A percentile compares a stretch with the other conserved stretches of the same genome.
Conservation (phyloP, 2,113 vertebrate species). For the Scortum barcoo region DNA sequence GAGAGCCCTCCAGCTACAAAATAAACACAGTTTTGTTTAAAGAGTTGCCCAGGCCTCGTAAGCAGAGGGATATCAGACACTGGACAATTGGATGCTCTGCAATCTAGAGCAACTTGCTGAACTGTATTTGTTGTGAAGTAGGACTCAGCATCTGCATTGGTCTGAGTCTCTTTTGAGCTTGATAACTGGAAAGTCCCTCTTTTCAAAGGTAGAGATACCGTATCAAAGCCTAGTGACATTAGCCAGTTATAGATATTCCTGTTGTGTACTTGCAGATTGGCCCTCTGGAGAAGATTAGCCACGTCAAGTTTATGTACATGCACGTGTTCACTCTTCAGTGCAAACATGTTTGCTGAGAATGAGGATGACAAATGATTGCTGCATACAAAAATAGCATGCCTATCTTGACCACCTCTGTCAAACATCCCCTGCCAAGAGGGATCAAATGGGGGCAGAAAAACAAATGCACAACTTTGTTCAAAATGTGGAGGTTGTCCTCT, state of each 20-base stretch:
- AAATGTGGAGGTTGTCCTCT: conserved; percentile 33
- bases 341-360: conserved; percentile 45
- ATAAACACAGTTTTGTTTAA: conserved; percentile 84
- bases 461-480: conserved; percentile 76
- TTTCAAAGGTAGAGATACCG: conserved; percentile 68
- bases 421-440: conserved; percentile 58
- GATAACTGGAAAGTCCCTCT: conserved; percentile 61
- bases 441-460: conserved; percentile 84
- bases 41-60: conserved; percentile 72
- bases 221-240: conserved; percentile 76
- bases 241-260: conserved; percentile 81
- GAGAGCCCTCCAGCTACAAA: conserved; percentile 89
- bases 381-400: conserved; percentile 82
- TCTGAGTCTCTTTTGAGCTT: conserved; percentile 6
- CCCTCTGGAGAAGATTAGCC: conserved; percentile 83
- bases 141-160: conserved; percentile 64
- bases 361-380: conserved; percentile 67
- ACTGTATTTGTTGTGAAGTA: conserved; percentile 83
- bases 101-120: conserved; percentile 76
- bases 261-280: conserved; percentile 77
- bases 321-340: conserved; percentile 71
- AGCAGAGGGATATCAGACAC: conserved; percentile 80
- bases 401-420: conserved; percentile 60
- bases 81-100: conserved; percentile 41
- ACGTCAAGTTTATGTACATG: conserved; percentile 80